Evolutionary conservation across 2,888 invertebrate genomes (phyloP), one percentile per base, ranked within the genome.

Genomic region (Sinelater perroti): DNA sequence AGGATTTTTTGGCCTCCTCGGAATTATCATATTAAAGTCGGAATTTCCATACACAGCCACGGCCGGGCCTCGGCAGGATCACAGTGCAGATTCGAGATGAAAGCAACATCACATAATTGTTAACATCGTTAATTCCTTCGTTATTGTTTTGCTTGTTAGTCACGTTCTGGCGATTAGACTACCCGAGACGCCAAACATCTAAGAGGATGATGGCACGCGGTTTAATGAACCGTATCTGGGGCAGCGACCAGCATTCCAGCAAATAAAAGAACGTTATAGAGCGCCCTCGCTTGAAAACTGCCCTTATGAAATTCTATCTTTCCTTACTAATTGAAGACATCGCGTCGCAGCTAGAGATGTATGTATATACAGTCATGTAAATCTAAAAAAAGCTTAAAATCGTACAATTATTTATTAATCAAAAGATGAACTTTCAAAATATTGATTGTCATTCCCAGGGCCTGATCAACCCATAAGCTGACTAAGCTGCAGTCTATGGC

Each of bases 151-250:
- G 45, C 28, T 56, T 56, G 50, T 51, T 45, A 51, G 44, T 38
- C 56, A 56, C 56, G 56, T 56, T 56, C 50, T 45, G 38, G 45
- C 45, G 52, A 40, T 57, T 57, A 57, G 36, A 47, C 40, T 51
- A 49, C 26, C 56, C 55, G 24, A 55, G 47, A 55, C 50, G 56
- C 45, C 50, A 45, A 56, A 56, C 56, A 56, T 44, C 56, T 50
- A 56, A 56, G 50, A 50, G 45, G 33, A 56, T 56, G 52, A 28
- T 44, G 18, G 20, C 35, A 28, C 6, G 55, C 24, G 49, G 55
- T 55, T 55, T 55, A 55, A 56, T 50, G 56, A 56, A 56, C 56
- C 44, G 45, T 50, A 56, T 56, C 51, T 36, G 45, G 50, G 56
- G 16, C 56, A 56, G 35, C 44, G 28, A 30, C 8, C 24, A 24